phyloP scores from a whole-genome alignment of 2,113 vertebrate genomes.

The Proteles cristata region DNA sequence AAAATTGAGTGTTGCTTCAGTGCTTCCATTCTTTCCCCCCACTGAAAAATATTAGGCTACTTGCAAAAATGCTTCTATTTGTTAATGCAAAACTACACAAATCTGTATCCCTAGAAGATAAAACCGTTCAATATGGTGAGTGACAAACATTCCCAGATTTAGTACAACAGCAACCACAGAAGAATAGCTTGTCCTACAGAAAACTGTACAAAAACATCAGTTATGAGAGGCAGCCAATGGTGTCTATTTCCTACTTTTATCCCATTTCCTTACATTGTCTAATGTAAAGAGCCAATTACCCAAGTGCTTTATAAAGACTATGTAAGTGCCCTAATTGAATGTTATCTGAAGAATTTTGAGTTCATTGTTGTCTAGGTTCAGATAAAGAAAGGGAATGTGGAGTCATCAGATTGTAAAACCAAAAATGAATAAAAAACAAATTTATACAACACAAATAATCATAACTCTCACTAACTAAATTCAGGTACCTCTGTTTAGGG shows the following conservation, averaged over 20 bases:
- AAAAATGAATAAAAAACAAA: background rate
- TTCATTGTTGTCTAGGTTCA: background rate
- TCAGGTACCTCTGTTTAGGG: background rate
- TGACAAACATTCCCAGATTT: constrained; percentile 29
- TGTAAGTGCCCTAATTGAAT: background rate
- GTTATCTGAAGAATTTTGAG: constrained; percentile 31
- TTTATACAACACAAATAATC: background rate
- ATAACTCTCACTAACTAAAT: background rate
- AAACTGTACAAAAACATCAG: background rate
- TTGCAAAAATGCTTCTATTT: constrained; percentile 32
- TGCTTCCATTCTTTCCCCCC: background rate
- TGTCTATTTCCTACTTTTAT: background rate
- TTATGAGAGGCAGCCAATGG: background rate
- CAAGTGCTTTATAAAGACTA: background rate
- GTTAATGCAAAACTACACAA: constrained; percentile 28
- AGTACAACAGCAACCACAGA: constrained; percentile 16
- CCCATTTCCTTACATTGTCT: background rate
- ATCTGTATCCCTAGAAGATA: background rate
- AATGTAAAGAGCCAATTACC: background rate
- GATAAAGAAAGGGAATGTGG: constrained; percentile 1
- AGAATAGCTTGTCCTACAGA: background rate
- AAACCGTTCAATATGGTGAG: background rate
- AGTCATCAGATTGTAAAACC: background rate
- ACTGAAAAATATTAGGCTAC: constrained; percentile 6
- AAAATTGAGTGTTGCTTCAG: background rate